Percentiles rank a stretch among this genome's conserved stretches.
Conservation (phyloP, 2,888 invertebrate genomes). For the Cyclophora albipunctata region DNA sequence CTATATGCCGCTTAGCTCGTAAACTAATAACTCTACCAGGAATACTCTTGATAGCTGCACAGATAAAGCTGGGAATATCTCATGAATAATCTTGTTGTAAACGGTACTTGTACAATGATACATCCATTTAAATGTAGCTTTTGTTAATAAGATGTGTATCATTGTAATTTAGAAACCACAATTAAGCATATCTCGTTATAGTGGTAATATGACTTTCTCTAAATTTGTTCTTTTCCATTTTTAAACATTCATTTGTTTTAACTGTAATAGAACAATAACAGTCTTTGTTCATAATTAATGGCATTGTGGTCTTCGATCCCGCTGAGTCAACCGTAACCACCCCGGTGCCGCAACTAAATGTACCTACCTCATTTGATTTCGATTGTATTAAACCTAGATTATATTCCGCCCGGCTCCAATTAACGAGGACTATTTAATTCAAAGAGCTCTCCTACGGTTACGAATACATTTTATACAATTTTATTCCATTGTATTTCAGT, state of each 20-base stretch:
- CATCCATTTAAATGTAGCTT: no score
- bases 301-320: constrained; percentile 20
- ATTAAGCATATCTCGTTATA: no score
- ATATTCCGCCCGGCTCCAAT: constrained; percentile 43
- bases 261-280: no score
- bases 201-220: no score
- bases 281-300: no score
- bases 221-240: no score
- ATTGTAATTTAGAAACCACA: no score
- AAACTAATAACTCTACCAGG: constrained; percentile 47
- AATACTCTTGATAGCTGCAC: constrained; percentile 12
- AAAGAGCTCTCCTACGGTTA: constrained; percentile 46
- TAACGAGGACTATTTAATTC: constrained; percentile 43
- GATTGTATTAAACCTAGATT: constrained; percentile 60
- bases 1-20: constrained; percentile 54
- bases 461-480: constrained; percentile 14
- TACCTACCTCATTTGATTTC: constrained; percentile 72
- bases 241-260: no score
- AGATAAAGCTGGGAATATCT: no score
- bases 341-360: constrained; percentile 59
- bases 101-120: no score
- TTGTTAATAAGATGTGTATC: no score
- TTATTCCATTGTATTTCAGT: constrained; percentile 1
- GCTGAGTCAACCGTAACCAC: constrained; percentile 64
- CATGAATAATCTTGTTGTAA: no score